A percentile compares a stretch with the other conserved stretches of the same genome.
These are phyloP conservation scores for Halotydeus destructor DNA, from an alignment of 1,140 invertebrate genomes.

Conservation along the genomic window DNA sequence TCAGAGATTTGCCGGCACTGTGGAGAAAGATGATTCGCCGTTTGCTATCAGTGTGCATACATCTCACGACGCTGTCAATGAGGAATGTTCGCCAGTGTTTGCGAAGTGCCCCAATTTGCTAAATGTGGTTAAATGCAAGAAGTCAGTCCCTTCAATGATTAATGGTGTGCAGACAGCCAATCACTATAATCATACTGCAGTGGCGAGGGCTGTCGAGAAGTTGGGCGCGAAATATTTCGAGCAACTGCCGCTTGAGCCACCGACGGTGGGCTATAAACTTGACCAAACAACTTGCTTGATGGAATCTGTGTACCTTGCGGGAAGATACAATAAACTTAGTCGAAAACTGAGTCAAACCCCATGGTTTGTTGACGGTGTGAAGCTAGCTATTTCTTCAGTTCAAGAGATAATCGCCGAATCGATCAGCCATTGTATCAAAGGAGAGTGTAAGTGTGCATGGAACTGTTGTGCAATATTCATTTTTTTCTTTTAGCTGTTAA, in stretches of 20 bases:
- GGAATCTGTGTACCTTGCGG: slow-evolving; percentile 25
- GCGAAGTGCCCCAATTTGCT: too few relatives aligned
- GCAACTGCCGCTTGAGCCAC: neutral
- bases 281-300: neutral
- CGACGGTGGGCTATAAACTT: neutral
- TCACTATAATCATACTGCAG: neutral
- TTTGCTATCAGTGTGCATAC: too few relatives aligned
- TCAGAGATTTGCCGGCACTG: too few relatives aligned
- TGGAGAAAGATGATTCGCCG: too few relatives aligned
- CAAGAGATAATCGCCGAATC: slow-evolving; percentile 61
- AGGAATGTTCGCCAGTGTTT: too few relatives aligned
- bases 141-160: too few relatives aligned
- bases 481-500: slow-evolving; percentile 24
- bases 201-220: neutral
- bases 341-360: slow-evolving; percentile 74
- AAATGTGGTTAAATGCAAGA: too few relatives aligned
- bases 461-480: slow-evolving; percentile 15
- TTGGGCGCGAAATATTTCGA: neutral
- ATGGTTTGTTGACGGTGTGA: slow-evolving; percentile 64
- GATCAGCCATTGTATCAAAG: slow-evolving; percentile 30
- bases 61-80: too few relatives aligned
- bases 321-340: slow-evolving; percentile 68
- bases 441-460: slow-evolving; percentile 27
- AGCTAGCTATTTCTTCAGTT: slow-evolving; percentile 60
- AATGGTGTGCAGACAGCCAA: too few relatives aligned